Base-by-base conservation (phyloP, 2,888 invertebrate genomes). In the Carterocephalus palaemon region DNA sequence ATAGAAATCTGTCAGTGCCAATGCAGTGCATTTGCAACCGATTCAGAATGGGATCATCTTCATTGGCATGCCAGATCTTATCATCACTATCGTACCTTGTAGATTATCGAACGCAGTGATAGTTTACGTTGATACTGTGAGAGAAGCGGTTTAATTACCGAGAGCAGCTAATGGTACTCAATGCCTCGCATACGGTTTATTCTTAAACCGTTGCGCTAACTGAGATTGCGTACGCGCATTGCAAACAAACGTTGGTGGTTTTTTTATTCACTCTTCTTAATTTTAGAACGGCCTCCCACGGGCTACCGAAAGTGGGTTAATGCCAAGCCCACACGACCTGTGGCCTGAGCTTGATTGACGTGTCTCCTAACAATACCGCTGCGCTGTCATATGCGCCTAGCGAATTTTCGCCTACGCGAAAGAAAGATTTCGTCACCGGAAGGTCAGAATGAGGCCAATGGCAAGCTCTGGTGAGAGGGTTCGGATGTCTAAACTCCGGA, bases 221-320 rank as follows among this genome's bases (percentile, higher is more conserved):
- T 56, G 51, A 53, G 64, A 60, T 71, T 76, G 75, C 74, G 76
- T 67, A 70, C 60, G 65, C 59, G 64, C 63, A 57, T 54, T 52
- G 45, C 48, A 48, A 71, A 70, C 68, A 67, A 69, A 70, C 60
- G 67, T 61, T 67, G 58, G 68, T 63, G 64, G 63, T 62, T 70
- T 76, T 72, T n/a, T 74, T 73, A 72, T 62, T 60, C 56, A 32
- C 32, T 67, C 62, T 70, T 70, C 53, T 67, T 73, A 75, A 74
- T 75, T 77, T 80, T 79, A 76, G 79, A 78, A 70, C 72, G 75
- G 67, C 84, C 80, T 79, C 85, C 84, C 81, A 83, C 85, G 65
- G 72, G 73, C 66, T 59, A 70, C 56, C 42, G 60, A 66, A 81
- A 75, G 83, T 85, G 70, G 84, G 85, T 84, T 83, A 85, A 82